Evolutionary conservation across 92 coral and sea anemone genomes (phyloP).

Genomic region (Bergia puertoricense): DNA sequence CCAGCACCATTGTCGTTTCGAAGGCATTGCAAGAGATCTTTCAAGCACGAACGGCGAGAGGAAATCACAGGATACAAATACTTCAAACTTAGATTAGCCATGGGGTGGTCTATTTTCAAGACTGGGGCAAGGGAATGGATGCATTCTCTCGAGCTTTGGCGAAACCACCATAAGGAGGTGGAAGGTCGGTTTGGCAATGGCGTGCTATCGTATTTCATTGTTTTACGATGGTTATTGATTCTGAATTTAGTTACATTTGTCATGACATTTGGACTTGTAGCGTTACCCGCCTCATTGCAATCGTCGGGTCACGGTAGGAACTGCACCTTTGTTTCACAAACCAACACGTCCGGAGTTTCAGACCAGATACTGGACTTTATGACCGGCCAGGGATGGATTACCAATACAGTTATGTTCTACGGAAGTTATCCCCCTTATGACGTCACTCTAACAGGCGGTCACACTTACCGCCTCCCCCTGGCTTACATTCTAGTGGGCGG

Average conservation of each 20-base stretch:
- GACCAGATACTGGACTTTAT: slow-evolving; percentile 72
- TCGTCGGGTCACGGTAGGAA: slow-evolving; percentile 7
- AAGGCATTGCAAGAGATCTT: slow-evolving; percentile 57
- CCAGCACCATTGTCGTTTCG: slow-evolving; percentile 83
- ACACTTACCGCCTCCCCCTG: slow-evolving; percentile 78
- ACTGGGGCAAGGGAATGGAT: slow-evolving; percentile 63
- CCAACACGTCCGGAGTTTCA: slow-evolving; percentile 38
- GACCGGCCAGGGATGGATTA: slow-evolving; percentile 98
- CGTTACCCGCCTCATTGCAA: slow-evolving; percentile 62
- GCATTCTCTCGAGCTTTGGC: slow-evolving; percentile 83
- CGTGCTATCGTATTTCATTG: slow-evolving; percentile 92
- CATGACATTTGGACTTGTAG: slow-evolving; percentile 88
- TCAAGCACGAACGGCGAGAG: slow-evolving; percentile 48
- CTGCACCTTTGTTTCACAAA: slow-evolving; percentile 31
- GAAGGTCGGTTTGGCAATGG: slow-evolving; percentile 99
- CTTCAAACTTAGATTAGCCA: slow-evolving; percentile 47
- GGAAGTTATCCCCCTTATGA: slow-evolving; percentile 81
- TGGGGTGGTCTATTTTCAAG: slow-evolving; percentile 59
- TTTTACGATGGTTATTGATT: slow-evolving; percentile 91
- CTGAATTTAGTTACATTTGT: slow-evolving; percentile 80
- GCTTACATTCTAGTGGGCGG: slow-evolving; percentile 94
- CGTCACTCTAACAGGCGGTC: slow-evolving; percentile 76
- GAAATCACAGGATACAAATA: slow-evolving; percentile 65
- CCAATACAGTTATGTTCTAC: slow-evolving; percentile 88
- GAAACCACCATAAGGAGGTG: slow-evolving; percentile 89